Evolutionary conservation across 2,888 invertebrate genomes (phyloP).

Genomic region (Belgica antarctica): DNA sequence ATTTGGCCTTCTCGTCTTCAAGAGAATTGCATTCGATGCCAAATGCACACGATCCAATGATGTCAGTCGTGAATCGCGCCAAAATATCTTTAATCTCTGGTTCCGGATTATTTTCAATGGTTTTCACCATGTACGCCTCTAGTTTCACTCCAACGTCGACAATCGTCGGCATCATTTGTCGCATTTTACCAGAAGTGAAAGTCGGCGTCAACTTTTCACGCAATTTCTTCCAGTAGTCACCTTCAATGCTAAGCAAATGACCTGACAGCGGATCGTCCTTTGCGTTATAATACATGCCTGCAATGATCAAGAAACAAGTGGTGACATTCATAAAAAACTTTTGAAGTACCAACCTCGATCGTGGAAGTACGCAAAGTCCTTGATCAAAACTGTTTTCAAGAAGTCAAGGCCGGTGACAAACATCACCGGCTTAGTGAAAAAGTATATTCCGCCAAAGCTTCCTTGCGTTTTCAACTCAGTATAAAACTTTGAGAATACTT

Average conservation of each 20-base stretch:
- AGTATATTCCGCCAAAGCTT: conserved; percentile 38
- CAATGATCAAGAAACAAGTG: no score
- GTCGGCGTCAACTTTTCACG: conserved; percentile 49
- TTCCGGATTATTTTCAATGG: conserved; percentile 12
- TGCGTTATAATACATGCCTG: conserved; percentile 18
- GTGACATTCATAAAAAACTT: no score
- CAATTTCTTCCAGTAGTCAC: conserved; percentile 52
- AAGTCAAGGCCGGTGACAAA: conserved; percentile 45
- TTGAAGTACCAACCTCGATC: conserved; percentile 52
- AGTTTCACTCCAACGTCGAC: conserved; percentile 21
- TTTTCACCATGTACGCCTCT: not conserved
- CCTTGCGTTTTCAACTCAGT: conserved; percentile 25
- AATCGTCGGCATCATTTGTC: conserved; percentile 44
- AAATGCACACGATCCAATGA: conserved; percentile 52
- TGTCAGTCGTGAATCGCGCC: conserved; percentile 47
- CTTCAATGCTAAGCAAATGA: conserved; percentile 54
- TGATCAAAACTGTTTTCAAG: conserved; percentile 49
- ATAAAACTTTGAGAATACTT: conserved; percentile 21
- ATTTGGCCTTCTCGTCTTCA: conserved; percentile 51
- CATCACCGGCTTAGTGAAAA: conserved; percentile 34
- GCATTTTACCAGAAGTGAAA: conserved; percentile 48
- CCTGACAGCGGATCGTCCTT: conserved; percentile 52
- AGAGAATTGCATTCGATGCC: conserved; percentile 53
- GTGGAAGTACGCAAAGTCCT: conserved; percentile 50
- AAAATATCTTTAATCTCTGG: conserved; percentile 44